A percentile compares a stretch with the other conserved stretches of the same genome.
phyloP scores from a whole-genome alignment of 2,888 invertebrate species.

The Netelia melanura region DNA sequence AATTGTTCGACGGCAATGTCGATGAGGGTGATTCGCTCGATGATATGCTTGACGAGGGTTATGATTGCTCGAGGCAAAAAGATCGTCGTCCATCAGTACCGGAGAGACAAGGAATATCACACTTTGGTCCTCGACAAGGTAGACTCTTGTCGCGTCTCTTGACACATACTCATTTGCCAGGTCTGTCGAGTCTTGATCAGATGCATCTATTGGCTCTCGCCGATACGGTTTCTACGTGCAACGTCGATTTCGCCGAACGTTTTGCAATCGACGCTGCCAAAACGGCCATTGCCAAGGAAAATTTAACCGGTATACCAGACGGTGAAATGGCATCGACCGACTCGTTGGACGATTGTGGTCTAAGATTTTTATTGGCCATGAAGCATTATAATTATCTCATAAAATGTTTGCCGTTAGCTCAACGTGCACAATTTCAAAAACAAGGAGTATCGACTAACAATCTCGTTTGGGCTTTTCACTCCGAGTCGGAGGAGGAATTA shows the following conservation, averaged over 20 bases:
- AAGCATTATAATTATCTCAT: constrained; percentile 98
- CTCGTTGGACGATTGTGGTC: constrained; percentile 98
- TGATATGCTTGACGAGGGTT: constrained; percentile 91
- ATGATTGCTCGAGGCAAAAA: constrained; percentile 86
- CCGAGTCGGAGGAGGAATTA: constrained; percentile 98
- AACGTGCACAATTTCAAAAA: constrained; percentile 94
- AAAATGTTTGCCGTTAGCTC: constrained; percentile 95
- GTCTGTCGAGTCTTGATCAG: constrained; percentile 98
- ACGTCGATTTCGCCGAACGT: constrained; percentile 94
- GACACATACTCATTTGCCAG: constrained; percentile 97
- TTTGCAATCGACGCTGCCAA: constrained; percentile 90
- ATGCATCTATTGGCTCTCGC: constrained; percentile 99
- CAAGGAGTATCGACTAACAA: constrained; percentile 95
- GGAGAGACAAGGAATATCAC: constrained; percentile 91
- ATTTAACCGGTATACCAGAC: constrained; percentile 86
- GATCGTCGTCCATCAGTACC: constrained; percentile 89
- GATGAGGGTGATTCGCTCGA: constrained; percentile 93
- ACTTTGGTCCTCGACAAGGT: constrained; percentile 95
- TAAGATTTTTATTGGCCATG: constrained; percentile 98
- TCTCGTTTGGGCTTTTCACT: constrained; percentile 99
- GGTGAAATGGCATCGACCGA: constrained; percentile 88
- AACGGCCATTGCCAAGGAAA: constrained; percentile 89
- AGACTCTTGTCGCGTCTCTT: constrained; percentile 94
- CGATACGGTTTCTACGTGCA: constrained; percentile 98
- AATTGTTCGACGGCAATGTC: constrained; percentile 93